phyloP scores from a whole-genome alignment of 1,140 invertebrate species.

The Drosophila truncata region DNA sequence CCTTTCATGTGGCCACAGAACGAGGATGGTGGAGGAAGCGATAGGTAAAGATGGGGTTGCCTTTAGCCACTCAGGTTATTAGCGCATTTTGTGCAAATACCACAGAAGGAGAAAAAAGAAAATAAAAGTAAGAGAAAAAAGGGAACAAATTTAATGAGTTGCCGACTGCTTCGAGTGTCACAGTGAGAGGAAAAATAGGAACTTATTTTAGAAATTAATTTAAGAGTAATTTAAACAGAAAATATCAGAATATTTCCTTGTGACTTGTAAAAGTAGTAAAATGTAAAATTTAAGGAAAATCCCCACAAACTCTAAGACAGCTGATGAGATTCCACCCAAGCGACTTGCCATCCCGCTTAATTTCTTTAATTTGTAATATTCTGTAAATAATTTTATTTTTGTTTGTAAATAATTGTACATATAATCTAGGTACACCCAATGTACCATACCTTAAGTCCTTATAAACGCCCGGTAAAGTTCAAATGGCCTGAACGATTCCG shows the following conservation, averaged over 20 bases:
- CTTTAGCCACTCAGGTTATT: constrained; percentile 56
- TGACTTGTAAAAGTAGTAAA: background rate
- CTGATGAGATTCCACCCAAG: too few relatives aligned
- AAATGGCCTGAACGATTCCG: too few relatives aligned
- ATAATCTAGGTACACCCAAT: too few relatives aligned
- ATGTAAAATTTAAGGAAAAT: background rate
- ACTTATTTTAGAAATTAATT: background rate
- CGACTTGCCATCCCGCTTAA: too few relatives aligned
- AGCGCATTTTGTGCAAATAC: constrained; percentile 76
- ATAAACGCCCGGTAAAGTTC: too few relatives aligned
- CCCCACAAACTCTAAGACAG: too few relatives aligned
- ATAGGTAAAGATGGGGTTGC: background rate
- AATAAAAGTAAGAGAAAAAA: constrained; percentile 15
- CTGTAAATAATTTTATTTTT: too few relatives aligned
- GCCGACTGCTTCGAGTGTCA: constrained; percentile 4
- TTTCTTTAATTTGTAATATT: too few relatives aligned
- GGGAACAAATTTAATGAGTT: constrained; percentile 64
- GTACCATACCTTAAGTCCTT: too few relatives aligned
- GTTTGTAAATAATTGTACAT: too few relatives aligned
- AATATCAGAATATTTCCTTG: too few relatives aligned
- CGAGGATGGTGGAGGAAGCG: background rate
- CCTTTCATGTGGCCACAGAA: constrained; percentile 52
- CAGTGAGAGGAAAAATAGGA: constrained; percentile 6
- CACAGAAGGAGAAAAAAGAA: constrained; percentile 5
- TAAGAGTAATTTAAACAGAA: background rate